Evolutionary conservation across 2,797 vertebrate species (phyloP).

Genomic region (Lagodon rhomboides): DNA sequence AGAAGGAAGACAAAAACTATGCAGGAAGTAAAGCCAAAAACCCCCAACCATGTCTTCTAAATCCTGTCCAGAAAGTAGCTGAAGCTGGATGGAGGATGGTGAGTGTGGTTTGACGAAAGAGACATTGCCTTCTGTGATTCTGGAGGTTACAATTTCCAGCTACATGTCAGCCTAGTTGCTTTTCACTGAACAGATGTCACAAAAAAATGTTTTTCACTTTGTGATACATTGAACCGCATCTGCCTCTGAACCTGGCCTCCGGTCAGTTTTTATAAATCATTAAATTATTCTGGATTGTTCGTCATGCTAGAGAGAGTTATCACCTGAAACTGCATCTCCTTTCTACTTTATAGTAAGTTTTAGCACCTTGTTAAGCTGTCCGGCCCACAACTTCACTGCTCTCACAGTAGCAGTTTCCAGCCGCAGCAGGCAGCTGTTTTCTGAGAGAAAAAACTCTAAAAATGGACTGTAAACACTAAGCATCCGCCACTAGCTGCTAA

Average conservation of each 20-base stretch:
- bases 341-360: neutral
- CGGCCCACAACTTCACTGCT: neutral
- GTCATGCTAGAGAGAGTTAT: neutral
- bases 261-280: neutral
- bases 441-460: neutral
- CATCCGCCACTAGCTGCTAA: neutral
- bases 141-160: constrained; percentile 37
- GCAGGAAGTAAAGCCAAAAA: constrained; percentile 44
- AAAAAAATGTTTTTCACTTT: constrained; percentile 4
- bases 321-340: neutral
- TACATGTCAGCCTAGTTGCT: constrained; percentile 13
- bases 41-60: constrained; percentile 40
- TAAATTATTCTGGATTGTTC: neutral
- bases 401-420: neutral
- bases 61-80: constrained; percentile 37
- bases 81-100: constrained; percentile 7
- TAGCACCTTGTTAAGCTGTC: neutral
- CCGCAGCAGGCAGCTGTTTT: neutral
- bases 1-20: constrained; percentile 50
- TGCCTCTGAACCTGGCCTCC: neutral
- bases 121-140: constrained; percentile 19
- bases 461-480: neutral
- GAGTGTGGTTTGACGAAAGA: constrained; percentile 31
- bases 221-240: neutral
- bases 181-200: constrained; percentile 24